phyloP scores from a whole-genome alignment of 2,113 vertebrate genomes.

The Patagioenas fasciata region DNA sequence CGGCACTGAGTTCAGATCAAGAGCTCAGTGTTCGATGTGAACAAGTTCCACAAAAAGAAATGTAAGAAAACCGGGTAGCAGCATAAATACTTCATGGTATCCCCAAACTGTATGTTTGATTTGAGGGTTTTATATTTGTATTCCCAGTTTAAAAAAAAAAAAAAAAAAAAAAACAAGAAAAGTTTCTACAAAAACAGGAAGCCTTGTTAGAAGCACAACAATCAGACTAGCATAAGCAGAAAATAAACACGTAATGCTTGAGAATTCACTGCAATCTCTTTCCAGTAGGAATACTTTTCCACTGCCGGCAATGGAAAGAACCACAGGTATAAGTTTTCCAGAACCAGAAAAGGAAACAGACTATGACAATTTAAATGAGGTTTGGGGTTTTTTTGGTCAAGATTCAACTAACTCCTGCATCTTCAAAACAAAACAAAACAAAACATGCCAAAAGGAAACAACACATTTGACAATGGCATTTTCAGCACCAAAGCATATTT shows the following conservation, averaged over 20 bases:
- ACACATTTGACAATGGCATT: not conserved
- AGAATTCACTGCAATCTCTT: not conserved
- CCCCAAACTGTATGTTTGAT: not conserved
- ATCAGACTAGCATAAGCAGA: not conserved
- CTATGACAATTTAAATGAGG: not conserved
- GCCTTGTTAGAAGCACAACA: not conserved
- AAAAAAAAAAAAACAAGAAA: not conserved
- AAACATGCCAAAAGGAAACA: not conserved
- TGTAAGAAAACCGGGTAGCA: constrained; percentile 36
- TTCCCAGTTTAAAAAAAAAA: not conserved
- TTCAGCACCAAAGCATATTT: not conserved
- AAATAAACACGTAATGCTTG: not conserved
- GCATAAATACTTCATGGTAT: constrained; percentile 24
- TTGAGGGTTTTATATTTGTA: not conserved
- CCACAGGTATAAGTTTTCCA: not conserved
- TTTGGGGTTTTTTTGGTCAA: not conserved
- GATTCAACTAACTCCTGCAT: not conserved
- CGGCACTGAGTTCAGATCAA: not conserved
- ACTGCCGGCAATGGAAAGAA: constrained; percentile 35
- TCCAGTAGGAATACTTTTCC: not conserved
- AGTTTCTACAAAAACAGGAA: not conserved
- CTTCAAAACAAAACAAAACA: not conserved
- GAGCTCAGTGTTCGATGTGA: not conserved
- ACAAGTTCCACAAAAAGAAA: constrained; percentile 4
- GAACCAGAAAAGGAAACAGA: not conserved